Conservation (phyloP, 2,888 invertebrate genomes). For the Stegophylla sp. region DNA sequence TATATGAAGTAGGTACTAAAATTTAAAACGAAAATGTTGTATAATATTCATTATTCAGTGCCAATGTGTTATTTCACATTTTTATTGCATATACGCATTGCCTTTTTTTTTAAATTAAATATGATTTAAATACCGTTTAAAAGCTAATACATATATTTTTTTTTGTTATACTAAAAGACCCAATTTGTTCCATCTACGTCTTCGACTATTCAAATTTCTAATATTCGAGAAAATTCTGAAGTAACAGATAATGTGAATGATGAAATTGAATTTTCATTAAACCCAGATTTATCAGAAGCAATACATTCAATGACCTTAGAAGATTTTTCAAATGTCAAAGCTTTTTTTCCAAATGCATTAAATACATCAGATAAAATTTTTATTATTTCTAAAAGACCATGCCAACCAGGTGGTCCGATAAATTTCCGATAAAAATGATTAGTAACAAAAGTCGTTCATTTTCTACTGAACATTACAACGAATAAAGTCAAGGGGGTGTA, state of each 20-base stretch:
- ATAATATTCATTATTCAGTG: no score
- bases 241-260: background rate
- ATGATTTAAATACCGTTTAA: no score
- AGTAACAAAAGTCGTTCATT: conserved; percentile 57
- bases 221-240: background rate
- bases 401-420: background rate
- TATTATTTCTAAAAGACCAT: conserved; percentile 1
- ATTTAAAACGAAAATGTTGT: no score
- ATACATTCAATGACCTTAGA: background rate
- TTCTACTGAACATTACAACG: conserved; percentile 28
- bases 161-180: background rate
- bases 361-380: background rate
- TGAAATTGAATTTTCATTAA: background rate
- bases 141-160: no score
- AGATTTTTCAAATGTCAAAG: conserved; percentile 5
- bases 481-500: conserved; percentile 29
- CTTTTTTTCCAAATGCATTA: background rate
- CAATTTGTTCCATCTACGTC: background rate
- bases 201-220: background rate
- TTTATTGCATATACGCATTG: no score
- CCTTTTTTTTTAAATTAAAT: no score
- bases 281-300: background rate
- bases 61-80: no score
- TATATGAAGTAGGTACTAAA: no score
- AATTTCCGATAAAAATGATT: conserved; percentile 5